Evolutionary conservation across 2,113 vertebrate genomes (phyloP).

Genomic region (Rhinolophus sinicus): DNA sequence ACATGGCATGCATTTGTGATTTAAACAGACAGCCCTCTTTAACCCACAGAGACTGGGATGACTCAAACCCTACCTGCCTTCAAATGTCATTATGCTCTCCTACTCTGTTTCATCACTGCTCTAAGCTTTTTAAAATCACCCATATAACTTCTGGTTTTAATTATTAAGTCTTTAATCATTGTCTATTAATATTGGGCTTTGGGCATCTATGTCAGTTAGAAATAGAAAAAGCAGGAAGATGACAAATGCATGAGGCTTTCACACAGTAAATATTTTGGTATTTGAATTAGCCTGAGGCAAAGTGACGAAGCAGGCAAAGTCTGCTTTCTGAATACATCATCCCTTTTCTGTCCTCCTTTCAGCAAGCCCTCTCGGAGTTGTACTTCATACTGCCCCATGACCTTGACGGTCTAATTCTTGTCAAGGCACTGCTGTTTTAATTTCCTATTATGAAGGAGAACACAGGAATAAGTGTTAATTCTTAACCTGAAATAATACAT

Average conservation of each 20-base stretch:
- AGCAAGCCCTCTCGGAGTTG: background rate
- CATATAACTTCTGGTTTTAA: background rate
- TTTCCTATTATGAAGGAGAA: background rate
- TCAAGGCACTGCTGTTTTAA: background rate
- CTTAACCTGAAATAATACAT: background rate
- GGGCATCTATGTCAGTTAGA: background rate
- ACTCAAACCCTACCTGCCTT: background rate
- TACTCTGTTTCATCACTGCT: background rate
- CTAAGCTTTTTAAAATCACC: background rate
- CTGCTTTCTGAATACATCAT: background rate
- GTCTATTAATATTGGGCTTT: background rate
- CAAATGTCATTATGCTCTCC: background rate
- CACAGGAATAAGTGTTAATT: background rate
- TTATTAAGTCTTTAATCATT: background rate
- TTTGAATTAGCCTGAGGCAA: background rate
- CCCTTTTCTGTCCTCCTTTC: background rate
- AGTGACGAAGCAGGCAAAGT: background rate
- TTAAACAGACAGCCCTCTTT: background rate
- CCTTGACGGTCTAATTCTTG: background rate
- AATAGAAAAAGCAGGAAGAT: slow-evolving; percentile 28
- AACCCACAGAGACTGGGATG: background rate
- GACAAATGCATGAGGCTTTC: background rate
- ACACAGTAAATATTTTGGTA: background rate
- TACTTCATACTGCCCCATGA: background rate
- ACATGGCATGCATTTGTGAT: background rate